phyloP scores from a whole-genome alignment of 2,113 vertebrate genomes.

The Elephantulus edwardii region DNA sequence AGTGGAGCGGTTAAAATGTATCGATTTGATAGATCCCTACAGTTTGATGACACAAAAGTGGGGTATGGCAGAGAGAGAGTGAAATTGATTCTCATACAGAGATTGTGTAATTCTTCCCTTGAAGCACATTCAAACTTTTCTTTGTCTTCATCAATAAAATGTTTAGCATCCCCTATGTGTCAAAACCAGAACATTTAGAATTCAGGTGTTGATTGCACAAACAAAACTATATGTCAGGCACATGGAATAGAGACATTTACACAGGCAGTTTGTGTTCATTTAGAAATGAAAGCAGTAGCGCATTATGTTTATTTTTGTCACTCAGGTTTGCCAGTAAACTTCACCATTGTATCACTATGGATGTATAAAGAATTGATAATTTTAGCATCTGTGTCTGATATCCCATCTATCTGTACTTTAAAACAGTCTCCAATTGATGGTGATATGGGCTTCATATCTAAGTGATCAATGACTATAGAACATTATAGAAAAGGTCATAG shows the following conservation, averaged over 20 bases:
- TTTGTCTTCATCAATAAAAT: constrained; percentile 46
- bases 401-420: neutral
- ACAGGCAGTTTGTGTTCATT: neutral
- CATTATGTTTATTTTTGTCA: constrained; percentile 15
- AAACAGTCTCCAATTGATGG: constrained; percentile 37
- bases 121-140: neutral
- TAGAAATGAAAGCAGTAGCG: neutral
- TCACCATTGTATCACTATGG: neutral
- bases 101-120: neutral
- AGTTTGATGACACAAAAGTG: neutral
- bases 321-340: neutral
- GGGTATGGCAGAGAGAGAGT: neutral
- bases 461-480: neutral
- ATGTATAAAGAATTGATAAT: neutral
- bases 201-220: neutral
- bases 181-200: constrained; percentile 12
- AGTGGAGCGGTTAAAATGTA: neutral
- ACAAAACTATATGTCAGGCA: neutral
- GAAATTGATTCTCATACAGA: neutral
- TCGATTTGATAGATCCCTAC: neutral
- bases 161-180: neutral
- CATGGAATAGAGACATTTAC: neutral
- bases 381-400: neutral
- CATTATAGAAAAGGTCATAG: neutral
- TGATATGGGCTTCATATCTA: neutral